These are phyloP conservation scores for Hedychridium roseum DNA, from an alignment of 2,888 invertebrate species.

Conservation along the genomic window DNA sequence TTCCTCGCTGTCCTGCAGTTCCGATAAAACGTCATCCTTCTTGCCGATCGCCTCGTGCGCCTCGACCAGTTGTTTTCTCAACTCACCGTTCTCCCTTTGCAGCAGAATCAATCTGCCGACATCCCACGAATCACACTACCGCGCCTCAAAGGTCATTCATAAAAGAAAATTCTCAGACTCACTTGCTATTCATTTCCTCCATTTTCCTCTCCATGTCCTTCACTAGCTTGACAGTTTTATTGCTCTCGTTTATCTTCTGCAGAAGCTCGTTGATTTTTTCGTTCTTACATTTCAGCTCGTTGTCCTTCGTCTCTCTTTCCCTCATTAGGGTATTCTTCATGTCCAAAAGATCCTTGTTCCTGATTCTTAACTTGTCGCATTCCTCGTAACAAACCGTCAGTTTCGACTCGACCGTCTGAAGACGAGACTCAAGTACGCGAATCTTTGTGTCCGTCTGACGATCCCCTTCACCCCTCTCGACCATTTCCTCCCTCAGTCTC, in stretches of 20 bases:
- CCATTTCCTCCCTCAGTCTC: conserved; percentile 27
- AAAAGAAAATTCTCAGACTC: conserved; percentile 5
- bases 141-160: neutral
- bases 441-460: neutral
- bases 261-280: conserved; percentile 22
- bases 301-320: conserved; percentile 12
- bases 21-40: conserved; percentile 24
- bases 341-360: conserved; percentile 24
- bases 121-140: conserved; percentile 1
- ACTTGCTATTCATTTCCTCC: conserved; percentile 33
- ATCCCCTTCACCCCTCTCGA: conserved; percentile 26
- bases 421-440: neutral
- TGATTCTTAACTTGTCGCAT: conserved; percentile 12
- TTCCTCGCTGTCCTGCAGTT: conserved; percentile 22
- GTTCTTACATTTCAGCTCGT: conserved; percentile 13
- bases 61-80: conserved; percentile 20
- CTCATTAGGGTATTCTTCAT: conserved; percentile 7
- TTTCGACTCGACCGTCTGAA: conserved; percentile 2
- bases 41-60: conserved; percentile 20
- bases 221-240: conserved; percentile 16
- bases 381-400: conserved; percentile 8
- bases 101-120: conserved; percentile 29
- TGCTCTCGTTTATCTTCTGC: conserved; percentile 22
- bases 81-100: conserved; percentile 30
- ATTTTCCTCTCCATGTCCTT: conserved; percentile 20